A percentile compares a stretch with the other conserved stretches of the same genome.
These are phyloP conservation scores for Thelaira solivaga DNA, from an alignment of 2,888 invertebrate species.

Conservation along the genomic window DNA sequence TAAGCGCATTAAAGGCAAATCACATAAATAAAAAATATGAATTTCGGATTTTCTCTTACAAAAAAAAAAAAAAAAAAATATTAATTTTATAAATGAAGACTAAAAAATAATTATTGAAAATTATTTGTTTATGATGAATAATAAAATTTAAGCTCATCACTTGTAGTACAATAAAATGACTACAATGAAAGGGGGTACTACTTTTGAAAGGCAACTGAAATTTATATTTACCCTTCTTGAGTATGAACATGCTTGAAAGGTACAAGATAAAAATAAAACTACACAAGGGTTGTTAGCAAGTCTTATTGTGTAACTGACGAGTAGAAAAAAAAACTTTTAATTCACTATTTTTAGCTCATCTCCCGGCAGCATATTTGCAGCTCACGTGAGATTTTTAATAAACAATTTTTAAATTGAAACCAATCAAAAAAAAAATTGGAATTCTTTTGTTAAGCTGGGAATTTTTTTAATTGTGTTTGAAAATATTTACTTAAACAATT, in stretches of 20 bases:
- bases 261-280: conserved; percentile 25
- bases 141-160: conserved; percentile 42
- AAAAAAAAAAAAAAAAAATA: conserved; percentile 2
- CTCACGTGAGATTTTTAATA: conserved; percentile 16
- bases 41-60: not conserved
- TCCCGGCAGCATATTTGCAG: conserved; percentile 13
- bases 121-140: conserved; percentile 39
- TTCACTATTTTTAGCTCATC: conserved; percentile 6
- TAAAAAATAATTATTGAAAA: conserved; percentile 35
- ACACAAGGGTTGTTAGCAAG: conserved; percentile 22
- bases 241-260: conserved; percentile 6
- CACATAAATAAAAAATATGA: conserved; percentile 12
- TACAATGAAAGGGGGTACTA: conserved; percentile 37
- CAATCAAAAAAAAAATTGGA: not conserved
- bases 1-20: not conserved
- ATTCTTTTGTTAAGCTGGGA: conserved; percentile 37
- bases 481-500: conserved; percentile 60
- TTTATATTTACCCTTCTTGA: conserved; percentile 8
- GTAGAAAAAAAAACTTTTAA: not conserved
- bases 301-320: not conserved
- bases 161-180: conserved; percentile 23
- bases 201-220: conserved; percentile 26
- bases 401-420: not conserved
- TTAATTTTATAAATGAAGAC: not conserved
- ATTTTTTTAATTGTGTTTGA: conserved; percentile 42